phyloP scores from a whole-genome alignment of 2,797 vertebrate genomes.

The Apogon hyalosoma region DNA sequence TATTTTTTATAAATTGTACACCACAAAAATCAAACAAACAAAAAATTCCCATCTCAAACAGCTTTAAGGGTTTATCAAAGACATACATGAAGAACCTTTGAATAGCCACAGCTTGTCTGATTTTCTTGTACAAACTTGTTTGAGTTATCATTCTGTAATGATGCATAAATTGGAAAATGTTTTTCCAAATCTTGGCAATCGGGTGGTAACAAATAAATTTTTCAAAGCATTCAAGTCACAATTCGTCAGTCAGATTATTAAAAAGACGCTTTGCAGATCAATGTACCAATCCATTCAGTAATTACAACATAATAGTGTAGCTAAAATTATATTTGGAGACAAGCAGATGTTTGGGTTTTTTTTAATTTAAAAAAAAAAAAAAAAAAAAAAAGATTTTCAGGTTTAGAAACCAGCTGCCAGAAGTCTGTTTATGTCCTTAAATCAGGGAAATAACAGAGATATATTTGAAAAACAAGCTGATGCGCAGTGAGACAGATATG shows the following conservation, averaged over 20 bases:
- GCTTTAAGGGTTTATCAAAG: slow-evolving; percentile 23
- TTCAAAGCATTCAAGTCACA: no score
- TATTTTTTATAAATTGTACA: no score
- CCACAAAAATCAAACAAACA: neutral
- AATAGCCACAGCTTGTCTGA: slow-evolving; percentile 25
- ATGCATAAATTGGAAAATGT: neutral
- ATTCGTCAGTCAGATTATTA: no score
- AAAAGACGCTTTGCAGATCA: no score
- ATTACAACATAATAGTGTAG: no score
- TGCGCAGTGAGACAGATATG: neutral
- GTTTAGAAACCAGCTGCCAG: no score
- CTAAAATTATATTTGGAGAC: no score
- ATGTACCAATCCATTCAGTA: no score
- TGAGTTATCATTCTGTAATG: slow-evolving; percentile 10
- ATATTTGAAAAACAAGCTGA: slow-evolving; percentile 1
- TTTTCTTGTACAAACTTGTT: slow-evolving; percentile 3
- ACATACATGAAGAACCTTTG: slow-evolving; percentile 16
- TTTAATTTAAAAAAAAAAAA: no score
- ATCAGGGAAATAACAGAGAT: slow-evolving; percentile 7
- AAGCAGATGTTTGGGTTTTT: no score
- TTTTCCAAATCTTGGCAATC: no score
- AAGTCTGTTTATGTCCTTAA: slow-evolving; percentile 10
- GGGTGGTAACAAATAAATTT: no score
- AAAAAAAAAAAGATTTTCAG: neutral
- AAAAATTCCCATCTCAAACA: slow-evolving; percentile 5